phyloP scores from a whole-genome alignment of 1,140 invertebrate genomes.

The Andrena cerasifolii region DNA sequence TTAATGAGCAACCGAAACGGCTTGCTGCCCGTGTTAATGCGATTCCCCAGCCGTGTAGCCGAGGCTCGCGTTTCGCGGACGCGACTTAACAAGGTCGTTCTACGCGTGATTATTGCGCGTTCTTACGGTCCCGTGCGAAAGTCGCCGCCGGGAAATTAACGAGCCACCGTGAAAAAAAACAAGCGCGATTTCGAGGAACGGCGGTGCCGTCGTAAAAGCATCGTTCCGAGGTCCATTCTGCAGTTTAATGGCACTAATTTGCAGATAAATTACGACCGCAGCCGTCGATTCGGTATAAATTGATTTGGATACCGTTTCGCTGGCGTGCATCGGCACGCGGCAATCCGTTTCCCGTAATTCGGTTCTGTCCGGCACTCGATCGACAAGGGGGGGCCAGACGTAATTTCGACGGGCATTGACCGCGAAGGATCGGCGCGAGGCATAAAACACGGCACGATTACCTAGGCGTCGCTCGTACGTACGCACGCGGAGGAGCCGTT shows the following conservation, averaged over 20 bases:
- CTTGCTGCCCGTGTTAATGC: slow-evolving; percentile 58
- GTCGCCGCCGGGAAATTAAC: not conserved
- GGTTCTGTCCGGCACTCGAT: not conserved
- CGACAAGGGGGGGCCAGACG: not conserved
- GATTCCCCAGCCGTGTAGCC: not conserved
- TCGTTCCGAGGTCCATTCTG: not conserved
- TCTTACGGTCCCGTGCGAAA: not conserved
- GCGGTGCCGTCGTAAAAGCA: not conserved
- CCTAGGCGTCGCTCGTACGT: no score
- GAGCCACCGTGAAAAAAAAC: not conserved
- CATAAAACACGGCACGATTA: not conserved
- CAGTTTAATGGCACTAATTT: not conserved
- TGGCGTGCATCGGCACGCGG: no score
- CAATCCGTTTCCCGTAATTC: not conserved
- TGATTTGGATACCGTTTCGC: not conserved
- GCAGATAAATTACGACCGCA: not conserved
- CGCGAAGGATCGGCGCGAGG: not conserved
- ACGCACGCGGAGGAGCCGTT: slow-evolving; percentile 4
- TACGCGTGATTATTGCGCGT: slow-evolving; percentile 22
- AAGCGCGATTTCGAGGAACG: not conserved
- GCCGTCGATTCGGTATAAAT: not conserved
- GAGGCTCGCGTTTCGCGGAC: slow-evolving; percentile 2
- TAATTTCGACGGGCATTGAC: not conserved
- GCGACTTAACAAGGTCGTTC: slow-evolving; percentile 45
- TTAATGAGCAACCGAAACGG: slow-evolving; percentile 57